A percentile compares a stretch with the other conserved stretches of the same genome.
phyloP scores from a whole-genome alignment of 2,888 invertebrate genomes.

The Drosophila lutescens region DNA sequence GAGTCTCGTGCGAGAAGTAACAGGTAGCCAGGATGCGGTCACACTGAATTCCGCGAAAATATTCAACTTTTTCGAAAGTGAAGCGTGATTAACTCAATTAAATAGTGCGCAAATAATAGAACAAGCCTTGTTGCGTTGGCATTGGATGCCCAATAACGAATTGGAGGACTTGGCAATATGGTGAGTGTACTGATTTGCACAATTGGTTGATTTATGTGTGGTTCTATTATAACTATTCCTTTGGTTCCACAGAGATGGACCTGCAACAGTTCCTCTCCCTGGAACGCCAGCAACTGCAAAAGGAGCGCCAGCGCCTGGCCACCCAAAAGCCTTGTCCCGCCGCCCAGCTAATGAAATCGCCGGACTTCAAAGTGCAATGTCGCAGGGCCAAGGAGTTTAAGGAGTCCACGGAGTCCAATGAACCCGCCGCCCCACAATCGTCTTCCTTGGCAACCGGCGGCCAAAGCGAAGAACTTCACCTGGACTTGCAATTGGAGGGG shows the following conservation, averaged over 20 bases:
- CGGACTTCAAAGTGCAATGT: slow-evolving; percentile 58
- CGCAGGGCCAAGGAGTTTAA: slow-evolving; percentile 41
- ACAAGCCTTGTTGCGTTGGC: neutral
- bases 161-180: slow-evolving; percentile 2
- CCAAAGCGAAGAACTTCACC: slow-evolving; percentile 51
- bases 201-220: neutral
- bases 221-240: neutral
- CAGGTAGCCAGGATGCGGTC: slow-evolving; percentile 11
- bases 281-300: slow-evolving; percentile 65
- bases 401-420: slow-evolving; percentile 50
- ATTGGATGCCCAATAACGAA: neutral
- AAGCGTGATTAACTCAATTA: neutral
- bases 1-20: neutral
- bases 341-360: slow-evolving; percentile 51
- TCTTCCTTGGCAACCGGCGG: slow-evolving; percentile 67
- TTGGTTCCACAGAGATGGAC: slow-evolving; percentile 58
- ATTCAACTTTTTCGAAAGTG: slow-evolving; percentile 30
- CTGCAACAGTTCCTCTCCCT: slow-evolving; percentile 68
- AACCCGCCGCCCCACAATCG: slow-evolving; percentile 48
- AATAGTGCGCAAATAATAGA: neutral
- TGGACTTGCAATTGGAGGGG: slow-evolving; percentile 36
- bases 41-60: slow-evolving; percentile 29
- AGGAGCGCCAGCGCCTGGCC: slow-evolving; percentile 62
- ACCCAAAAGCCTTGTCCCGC: slow-evolving; percentile 59
- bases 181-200: neutral